Percentiles rank a stretch among this genome's conserved stretches.
Conservation (phyloP, 2,888 invertebrate species). For the Parelbella ahira region DNA sequence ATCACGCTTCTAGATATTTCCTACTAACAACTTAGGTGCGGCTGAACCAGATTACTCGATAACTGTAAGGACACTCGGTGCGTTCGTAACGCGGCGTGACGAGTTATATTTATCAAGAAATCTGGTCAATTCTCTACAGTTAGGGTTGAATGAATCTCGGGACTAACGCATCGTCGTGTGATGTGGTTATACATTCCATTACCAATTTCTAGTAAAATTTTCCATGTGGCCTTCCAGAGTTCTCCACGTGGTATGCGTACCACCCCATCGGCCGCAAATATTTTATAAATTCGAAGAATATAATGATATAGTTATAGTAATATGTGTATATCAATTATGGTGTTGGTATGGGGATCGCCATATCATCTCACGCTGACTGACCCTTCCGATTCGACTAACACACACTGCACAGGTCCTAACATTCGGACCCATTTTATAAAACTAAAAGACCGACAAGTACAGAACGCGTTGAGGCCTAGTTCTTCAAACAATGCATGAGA, state of each 20-base stretch:
- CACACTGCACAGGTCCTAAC: constrained; percentile 76
- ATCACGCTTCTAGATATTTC: constrained; percentile 75
- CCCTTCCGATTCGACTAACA: constrained; percentile 71
- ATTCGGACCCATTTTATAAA: constrained; percentile 48
- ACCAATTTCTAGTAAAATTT: constrained; percentile 30
- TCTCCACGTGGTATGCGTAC: constrained; percentile 69
- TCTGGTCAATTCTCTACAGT: constrained; percentile 47
- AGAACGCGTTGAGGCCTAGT: constrained; percentile 23
- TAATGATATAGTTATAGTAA: constrained; percentile 44
- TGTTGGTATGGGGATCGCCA: constrained; percentile 72
- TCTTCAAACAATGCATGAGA: constrained; percentile 24
- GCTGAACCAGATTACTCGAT: constrained; percentile 65
- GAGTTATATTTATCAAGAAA: constrained; percentile 49
- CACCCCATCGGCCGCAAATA: constrained; percentile 51
- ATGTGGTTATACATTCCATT: constrained; percentile 40
- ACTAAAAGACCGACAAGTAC: constrained; percentile 38
- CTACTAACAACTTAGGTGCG: constrained; percentile 68
- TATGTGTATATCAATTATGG: constrained; percentile 70
- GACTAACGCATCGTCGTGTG: constrained; percentile 35
- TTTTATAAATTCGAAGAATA: constrained; percentile 37
- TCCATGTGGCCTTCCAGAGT: constrained; percentile 78
- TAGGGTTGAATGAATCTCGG: constrained; percentile 48
- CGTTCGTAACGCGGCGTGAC: no score
- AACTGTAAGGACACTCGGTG: constrained; percentile 25
- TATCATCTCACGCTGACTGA: constrained; percentile 75